Evolutionary conservation across 1,140 invertebrate species (phyloP).

Genomic region (Dicyema japonicum): DNA sequence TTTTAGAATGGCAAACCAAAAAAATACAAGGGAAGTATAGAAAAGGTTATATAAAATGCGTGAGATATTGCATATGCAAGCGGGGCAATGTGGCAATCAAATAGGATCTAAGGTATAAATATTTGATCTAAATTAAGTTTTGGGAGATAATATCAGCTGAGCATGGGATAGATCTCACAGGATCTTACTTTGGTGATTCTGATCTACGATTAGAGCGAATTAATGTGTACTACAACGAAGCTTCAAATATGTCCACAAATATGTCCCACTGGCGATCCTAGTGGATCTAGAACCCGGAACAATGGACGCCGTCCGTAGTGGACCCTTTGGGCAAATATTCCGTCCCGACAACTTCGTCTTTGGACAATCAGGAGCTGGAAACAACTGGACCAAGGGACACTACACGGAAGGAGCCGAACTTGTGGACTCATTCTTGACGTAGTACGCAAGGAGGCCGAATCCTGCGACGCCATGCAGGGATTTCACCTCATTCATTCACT

Average conservation of each 20-base stretch:
- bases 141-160: constrained; percentile 25
- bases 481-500: constrained; percentile 2
- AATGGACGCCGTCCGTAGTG: constrained; percentile 29
- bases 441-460: constrained; percentile 31
- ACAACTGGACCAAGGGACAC: constrained; percentile 16
- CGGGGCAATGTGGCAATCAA: constrained; percentile 38
- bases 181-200: constrained; percentile 22
- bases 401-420: constrained; percentile 28
- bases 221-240: constrained; percentile 67
- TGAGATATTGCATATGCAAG: constrained; percentile 39
- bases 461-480: constrained; percentile 4
- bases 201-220: constrained; percentile 45
- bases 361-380: too few species aligned
- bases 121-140: constrained; percentile 11
- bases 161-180: constrained; percentile 24
- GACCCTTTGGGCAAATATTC: too few species aligned
- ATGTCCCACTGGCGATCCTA: constrained; percentile 50
- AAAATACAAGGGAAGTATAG: too few species aligned
- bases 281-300: constrained; percentile 28
- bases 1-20: too few species aligned
- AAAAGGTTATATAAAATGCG: constrained; percentile 29
- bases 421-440: constrained; percentile 13
- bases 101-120: constrained; percentile 32
- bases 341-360: too few species aligned
- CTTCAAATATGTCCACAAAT: constrained; percentile 34